Evolutionary conservation across 2,888 invertebrate genomes (phyloP).

Genomic region (Drosophila cyrtoloma): DNA sequence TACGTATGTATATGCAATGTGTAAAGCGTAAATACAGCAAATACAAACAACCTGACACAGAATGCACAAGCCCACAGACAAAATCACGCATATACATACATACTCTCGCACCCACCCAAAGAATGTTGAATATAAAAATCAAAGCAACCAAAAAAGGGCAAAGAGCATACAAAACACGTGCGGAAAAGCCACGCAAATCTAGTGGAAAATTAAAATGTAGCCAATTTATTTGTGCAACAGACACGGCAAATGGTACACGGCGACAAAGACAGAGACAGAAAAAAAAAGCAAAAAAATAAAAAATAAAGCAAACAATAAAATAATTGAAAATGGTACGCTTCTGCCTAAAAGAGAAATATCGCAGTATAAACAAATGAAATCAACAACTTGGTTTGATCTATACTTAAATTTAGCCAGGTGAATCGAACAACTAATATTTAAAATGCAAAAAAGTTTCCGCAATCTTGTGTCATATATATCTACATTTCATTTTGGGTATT

Average conservation of each 20-base stretch:
- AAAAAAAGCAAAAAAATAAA: neutral
- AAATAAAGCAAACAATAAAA: neutral
- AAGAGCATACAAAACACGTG: slow-evolving; percentile 8
- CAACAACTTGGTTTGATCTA: neutral
- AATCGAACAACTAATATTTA: neutral
- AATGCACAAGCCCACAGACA: neutral
- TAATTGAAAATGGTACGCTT: neutral
- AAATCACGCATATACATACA: neutral
- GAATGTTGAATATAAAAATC: slow-evolving; percentile 9
- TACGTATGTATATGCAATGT: neutral
- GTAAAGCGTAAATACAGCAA: neutral
- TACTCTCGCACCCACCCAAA: neutral
- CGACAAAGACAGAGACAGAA: neutral
- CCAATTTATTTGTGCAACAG: slow-evolving; percentile 41
- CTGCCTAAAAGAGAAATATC: neutral
- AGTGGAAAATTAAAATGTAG: slow-evolving; percentile 52
- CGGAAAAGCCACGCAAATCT: slow-evolving; percentile 44
- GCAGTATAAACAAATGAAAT: neutral
- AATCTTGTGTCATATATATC: neutral
- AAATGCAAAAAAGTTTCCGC: neutral
- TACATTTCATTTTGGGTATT: neutral
- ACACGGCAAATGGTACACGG: neutral
- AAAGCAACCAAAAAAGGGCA: slow-evolving; percentile 21
- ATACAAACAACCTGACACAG: neutral
- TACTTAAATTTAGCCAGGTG: neutral